Percentiles rank a stretch among this genome's conserved stretches.
Conservation (phyloP, 2,113 vertebrate species). For the Anarrhichthys ocellatus region DNA sequence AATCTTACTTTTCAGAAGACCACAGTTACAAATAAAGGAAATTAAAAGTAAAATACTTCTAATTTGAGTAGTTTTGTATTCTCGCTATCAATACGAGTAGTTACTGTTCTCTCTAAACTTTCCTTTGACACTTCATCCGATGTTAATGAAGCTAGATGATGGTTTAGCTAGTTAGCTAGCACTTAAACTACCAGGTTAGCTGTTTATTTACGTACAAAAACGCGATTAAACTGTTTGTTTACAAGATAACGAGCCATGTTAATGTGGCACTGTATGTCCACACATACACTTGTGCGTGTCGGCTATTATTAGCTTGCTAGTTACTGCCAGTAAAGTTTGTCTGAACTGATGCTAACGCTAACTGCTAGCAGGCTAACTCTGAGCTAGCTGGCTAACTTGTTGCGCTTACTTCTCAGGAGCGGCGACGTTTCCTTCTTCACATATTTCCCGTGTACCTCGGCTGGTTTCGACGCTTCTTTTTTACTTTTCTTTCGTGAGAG, state of each 20-base stretch:
- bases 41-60: rapidly evolving
- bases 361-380: slow-evolving; percentile 30
- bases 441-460: slow-evolving; percentile 97
- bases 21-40: neutral
- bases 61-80: rapidly evolving
- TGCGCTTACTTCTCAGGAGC: slow-evolving; percentile 91
- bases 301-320: neutral
- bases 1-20: neutral
- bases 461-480: slow-evolving; percentile 94
- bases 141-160: slow-evolving; percentile 6
- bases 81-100: rapidly evolving
- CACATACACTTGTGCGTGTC: neutral
- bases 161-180: slow-evolving; percentile 27
- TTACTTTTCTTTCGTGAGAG: slow-evolving; percentile 98
- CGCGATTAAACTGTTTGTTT: rapidly evolving
- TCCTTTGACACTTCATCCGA: neutral
- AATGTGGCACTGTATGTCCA: rapidly evolving
- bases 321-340: neutral
- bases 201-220: neutral
- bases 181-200: slow-evolving; percentile 12
- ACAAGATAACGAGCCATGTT: rapidly evolving
- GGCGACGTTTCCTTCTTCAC: slow-evolving; percentile 99
- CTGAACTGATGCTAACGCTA: neutral
- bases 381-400: slow-evolving; percentile 46
- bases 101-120: neutral